Base-by-base conservation (phyloP, 2,888 invertebrate species). In the Automeris io region DNA sequence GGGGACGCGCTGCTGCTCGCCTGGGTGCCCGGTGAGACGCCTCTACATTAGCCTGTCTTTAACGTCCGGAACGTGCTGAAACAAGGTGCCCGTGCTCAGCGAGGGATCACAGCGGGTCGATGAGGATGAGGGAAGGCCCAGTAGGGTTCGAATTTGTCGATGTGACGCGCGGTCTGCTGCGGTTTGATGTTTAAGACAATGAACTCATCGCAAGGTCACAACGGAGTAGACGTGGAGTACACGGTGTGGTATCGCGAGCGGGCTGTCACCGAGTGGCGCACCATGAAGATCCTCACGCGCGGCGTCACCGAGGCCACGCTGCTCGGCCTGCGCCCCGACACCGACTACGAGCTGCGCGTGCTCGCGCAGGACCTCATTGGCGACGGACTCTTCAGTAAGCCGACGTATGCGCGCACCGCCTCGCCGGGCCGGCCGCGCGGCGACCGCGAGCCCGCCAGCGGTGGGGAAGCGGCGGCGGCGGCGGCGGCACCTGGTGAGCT, bases 321-420 rank as follows among this genome's bases (percentile, higher is more conserved):
- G 43, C 89, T 90, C 49, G 92, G 92, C 51, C 88, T 98, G 50
- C 87, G 88, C 43, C 91, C 96, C 12, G 93, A 82, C 44, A 89
- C 92, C 13, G 91, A 93, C 63, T 97, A 97, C 76, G 96, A 97
- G 78, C 91, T 98, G 66, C 95, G 96, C 90, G 94, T 98, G 33
- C 88, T 96, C 34, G 92, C 96, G 53, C 93, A 95, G 70, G 96
- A 97, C 74, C 73, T 70, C 43, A 90, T 92, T 59, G 96, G 96
- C 5, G 95, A 96, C 59, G 96, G 97, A 16, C 91, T 96, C 81
- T 96, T 95, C 54, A 97, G 97, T 76, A 94, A 95, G 71, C 90
- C 93, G 7, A 88, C 96, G 19, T 89, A 90, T 54, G 91, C 93
- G 39, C 89, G 89, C 62, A 96, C 96, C 0, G 90, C 91, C n/a